Evolutionary conservation across 2,113 vertebrate genomes (phyloP), one percentile per base, ranked within the genome.

Genomic region (Trichomycterus rosablanca): DNA sequence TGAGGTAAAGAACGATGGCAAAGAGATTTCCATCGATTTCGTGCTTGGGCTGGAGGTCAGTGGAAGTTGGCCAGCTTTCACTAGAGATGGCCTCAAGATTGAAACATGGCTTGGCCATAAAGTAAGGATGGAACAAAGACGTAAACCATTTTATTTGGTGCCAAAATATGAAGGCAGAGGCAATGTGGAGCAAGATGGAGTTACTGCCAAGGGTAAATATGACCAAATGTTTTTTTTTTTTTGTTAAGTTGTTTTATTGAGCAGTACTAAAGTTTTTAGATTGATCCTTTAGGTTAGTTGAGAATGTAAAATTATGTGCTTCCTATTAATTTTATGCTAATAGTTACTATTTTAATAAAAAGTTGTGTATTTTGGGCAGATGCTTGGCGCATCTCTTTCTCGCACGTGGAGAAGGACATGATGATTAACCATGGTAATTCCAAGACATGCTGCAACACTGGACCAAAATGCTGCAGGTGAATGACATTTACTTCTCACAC

Each of bases 21-120:
- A 76, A 1, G 40, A 55, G 14, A 90, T 94, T 79, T 88, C 86
- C 0, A 76, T 96, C 61, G 92, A 96, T 55, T 70, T 96, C 58
- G 90, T 90, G 52, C 76, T 93, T 56, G 79, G 87, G 42, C 68
- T 96, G 62, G 7, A 85, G 63, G 81, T 78, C 16, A 50, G 12
- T 2, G 11, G 68, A 34, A 81, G 71, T 71, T 94, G 90, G 92
- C 91, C 89, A 0, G 0, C 0, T 3, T 79, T 80, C 67, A 90
- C 91, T 4, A 18, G 12, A 0, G 2, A 54, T 0, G 91, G 92
- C 15, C 73, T 94, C 43, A 26, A 55, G 10, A 76, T 92, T 63
- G 51, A 81, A 1, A 0, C 18, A 0, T 95, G 93, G 93, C 88
- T 92, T 5, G 87, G 91, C 54, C 22, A 0, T 8, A 93, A 90